These are phyloP conservation scores for Zeuzera pyrina DNA, from an alignment of 2,888 invertebrate species.

Conservation along the genomic window DNA sequence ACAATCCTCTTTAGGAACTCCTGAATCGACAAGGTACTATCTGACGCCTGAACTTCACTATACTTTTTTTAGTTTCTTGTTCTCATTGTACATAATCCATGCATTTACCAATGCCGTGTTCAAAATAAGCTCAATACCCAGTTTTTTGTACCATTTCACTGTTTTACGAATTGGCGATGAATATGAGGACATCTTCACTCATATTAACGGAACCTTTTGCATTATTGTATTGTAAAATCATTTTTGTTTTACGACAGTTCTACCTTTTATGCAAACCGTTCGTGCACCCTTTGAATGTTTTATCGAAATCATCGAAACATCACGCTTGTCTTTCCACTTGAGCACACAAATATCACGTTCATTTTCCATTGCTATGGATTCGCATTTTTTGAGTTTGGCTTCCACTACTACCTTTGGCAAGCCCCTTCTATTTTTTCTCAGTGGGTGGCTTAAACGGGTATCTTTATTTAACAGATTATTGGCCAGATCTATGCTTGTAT, in stretches of 20 bases:
- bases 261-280: conserved; percentile 17
- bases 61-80: background rate
- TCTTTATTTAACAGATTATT: conserved; percentile 17
- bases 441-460: conserved; percentile 20
- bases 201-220: conserved; percentile 29
- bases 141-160: conserved; percentile 33
- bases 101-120: conserved; percentile 17
- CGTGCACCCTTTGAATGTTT: conserved; percentile 24
- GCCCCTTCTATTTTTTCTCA: conserved; percentile 18
- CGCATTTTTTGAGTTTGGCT: conserved; percentile 19
- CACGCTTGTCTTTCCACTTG: conserved; percentile 24
- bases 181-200: conserved; percentile 28
- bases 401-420: conserved; percentile 18
- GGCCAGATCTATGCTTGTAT: conserved; percentile 19
- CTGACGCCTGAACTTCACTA: no score
- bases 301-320: conserved; percentile 25
- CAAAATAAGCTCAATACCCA: conserved; percentile 27
- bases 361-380: conserved; percentile 18
- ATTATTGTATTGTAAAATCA: conserved; percentile 27
- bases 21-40: no score
- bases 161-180: conserved; percentile 27
- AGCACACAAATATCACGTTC: conserved; percentile 17
- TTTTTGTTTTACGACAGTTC: conserved; percentile 17
- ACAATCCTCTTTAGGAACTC: no score
- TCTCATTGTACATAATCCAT: conserved; percentile 1